These are phyloP conservation scores for Zelostemma sp. DNA, from an alignment of 1,140 invertebrate species.

Conservation along the genomic window DNA sequence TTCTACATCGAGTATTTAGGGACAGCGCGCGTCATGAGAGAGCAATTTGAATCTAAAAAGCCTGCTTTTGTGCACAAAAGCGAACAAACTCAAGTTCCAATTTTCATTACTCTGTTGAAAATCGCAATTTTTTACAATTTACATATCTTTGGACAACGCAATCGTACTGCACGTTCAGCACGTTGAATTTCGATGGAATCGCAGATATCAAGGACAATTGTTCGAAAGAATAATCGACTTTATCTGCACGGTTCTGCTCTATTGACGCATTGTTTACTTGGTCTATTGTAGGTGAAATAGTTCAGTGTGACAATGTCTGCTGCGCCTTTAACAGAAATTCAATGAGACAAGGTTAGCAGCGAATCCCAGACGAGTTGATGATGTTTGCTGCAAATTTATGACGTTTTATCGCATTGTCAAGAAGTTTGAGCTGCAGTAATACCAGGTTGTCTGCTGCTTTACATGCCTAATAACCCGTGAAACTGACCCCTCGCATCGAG, in stretches of 20 bases:
- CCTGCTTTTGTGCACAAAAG: too few species aligned
- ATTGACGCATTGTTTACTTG: background rate
- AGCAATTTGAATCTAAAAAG: constrained; percentile 28
- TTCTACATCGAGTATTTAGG: constrained; percentile 40
- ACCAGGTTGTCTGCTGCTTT: constrained; percentile 24
- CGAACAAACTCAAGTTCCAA: too few species aligned
- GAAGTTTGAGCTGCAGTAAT: constrained; percentile 26
- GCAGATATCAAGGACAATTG: too few species aligned
- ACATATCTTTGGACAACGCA: too few species aligned
- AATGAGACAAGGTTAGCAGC: constrained; percentile 21
- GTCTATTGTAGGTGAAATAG: constrained; percentile 41
- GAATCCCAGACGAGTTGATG: constrained; percentile 28
- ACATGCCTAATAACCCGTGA: constrained; percentile 12
- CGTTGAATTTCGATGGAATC: too few species aligned
- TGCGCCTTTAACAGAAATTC: constrained; percentile 31
- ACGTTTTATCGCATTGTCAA: constrained; percentile 34
- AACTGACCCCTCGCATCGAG: background rate
- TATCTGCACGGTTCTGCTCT: constrained; percentile 30
- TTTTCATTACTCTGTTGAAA: too few species aligned
- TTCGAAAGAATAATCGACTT: constrained; percentile 22
- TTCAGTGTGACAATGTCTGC: constrained; percentile 45
- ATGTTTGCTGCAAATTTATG: constrained; percentile 42
- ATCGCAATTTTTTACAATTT: too few species aligned
- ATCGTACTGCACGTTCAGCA: too few species aligned
- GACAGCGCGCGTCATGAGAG: constrained; percentile 44